Conservation (phyloP, 1,140 invertebrate species). For the Diplogasteroides magnus region DNA sequence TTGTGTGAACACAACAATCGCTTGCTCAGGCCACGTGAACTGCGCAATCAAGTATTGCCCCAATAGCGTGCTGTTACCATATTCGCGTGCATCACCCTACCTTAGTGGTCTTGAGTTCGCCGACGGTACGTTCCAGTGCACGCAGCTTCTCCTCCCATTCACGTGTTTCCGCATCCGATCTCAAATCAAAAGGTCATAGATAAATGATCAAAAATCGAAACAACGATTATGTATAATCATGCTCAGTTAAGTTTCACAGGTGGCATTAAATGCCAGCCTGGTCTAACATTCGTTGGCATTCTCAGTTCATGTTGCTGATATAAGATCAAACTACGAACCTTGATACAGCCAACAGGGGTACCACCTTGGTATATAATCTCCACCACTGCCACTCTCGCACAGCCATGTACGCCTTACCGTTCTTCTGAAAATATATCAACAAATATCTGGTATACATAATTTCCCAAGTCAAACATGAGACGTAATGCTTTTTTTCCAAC, state of each 20-base stretch:
- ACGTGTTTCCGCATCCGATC: neutral
- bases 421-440: constrained; percentile 12
- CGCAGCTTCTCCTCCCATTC: neutral
- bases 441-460: too few relatives aligned
- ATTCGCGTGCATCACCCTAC: too few relatives aligned
- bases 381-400: constrained; percentile 42
- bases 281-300: constrained; percentile 12
- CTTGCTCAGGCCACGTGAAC: too few relatives aligned
- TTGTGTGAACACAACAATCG: too few relatives aligned
- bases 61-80: too few relatives aligned
- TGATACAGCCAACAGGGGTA: constrained; percentile 31
- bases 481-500: too few relatives aligned
- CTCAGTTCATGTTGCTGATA: constrained; percentile 10
- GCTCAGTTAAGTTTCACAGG: neutral
- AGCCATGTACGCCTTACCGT: constrained; percentile 33
- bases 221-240: too few relatives aligned
- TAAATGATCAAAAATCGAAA: neutral
- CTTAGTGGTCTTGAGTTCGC: neutral
- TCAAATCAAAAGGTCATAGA: neutral
- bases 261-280: too few relatives aligned
- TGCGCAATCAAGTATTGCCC: too few relatives aligned
- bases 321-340: constrained; percentile 29
- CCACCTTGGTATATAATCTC: constrained; percentile 37
- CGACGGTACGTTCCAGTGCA: neutral
- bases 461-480: too few relatives aligned